phyloP scores from a whole-genome alignment of 2,888 invertebrate species.

The Rhamphomyia laevipes region DNA sequence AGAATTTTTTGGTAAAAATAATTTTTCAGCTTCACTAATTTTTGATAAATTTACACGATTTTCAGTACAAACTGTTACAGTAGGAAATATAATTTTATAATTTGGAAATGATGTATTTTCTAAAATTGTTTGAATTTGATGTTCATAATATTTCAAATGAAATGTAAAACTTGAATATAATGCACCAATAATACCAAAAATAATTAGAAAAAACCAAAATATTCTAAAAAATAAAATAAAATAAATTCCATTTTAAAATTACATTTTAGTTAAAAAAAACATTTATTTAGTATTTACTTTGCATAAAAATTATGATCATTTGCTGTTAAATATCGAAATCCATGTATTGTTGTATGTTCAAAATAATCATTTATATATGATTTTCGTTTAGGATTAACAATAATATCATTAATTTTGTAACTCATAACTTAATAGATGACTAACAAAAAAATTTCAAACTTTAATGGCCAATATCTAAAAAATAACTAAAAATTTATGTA shows the following conservation, averaged over 20 bases:
- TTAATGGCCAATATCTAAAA: no score
- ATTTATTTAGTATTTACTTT: conserved; percentile 19
- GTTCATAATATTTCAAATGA: background rate
- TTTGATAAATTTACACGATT: conserved; percentile 32
- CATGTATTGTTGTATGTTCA: conserved; percentile 26
- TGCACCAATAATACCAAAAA: conserved; percentile 2
- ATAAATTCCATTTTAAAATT: no score
- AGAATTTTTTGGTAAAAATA: conserved; percentile 24
- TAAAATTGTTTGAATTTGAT: conserved; percentile 23
- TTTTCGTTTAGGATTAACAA: no score
- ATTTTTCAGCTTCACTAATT: conserved; percentile 22
- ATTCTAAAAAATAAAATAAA: no score
- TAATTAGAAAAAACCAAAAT: conserved; percentile 8
- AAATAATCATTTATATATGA: conserved; percentile 18
- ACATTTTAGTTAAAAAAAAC: no score
- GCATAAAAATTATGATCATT: conserved; percentile 24
- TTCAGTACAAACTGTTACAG: conserved; percentile 29
- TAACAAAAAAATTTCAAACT: no score
- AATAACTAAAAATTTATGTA: no score
- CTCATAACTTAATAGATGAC: no score
- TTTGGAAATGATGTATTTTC: conserved; percentile 33
- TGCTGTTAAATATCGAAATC: conserved; percentile 27
- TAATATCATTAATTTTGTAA: no score
- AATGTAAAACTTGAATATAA: background rate
- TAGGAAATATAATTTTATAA: conserved; percentile 29